Conservation (phyloP, 64 coral and sea anemone genomes). For the Stylophora pistillata region DNA sequence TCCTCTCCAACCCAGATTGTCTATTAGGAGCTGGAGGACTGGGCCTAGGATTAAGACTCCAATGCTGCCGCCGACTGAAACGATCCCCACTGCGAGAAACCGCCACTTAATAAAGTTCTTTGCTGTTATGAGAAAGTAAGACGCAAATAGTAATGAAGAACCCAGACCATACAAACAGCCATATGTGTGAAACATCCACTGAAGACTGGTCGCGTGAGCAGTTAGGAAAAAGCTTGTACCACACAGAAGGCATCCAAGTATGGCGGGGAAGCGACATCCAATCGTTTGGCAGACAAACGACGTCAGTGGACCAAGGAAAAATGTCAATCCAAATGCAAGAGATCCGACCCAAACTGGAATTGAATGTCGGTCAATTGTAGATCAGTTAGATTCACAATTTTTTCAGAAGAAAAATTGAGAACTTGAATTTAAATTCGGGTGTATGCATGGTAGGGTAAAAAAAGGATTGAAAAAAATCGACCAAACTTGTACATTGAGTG, state of each 20-base stretch:
- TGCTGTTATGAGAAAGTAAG: not conserved
- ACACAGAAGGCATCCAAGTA: conserved; percentile 25
- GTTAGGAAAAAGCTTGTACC: conserved; percentile 6
- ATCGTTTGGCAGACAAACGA: not conserved
- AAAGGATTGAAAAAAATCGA: too few relatives aligned
- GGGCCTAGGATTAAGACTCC: conserved; percentile 17
- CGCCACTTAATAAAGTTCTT: conserved; percentile 28
- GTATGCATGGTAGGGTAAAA: too few relatives aligned
- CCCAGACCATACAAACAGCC: conserved; percentile 30
- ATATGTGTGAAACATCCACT: conserved; percentile 15
- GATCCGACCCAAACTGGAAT: conserved; percentile 34
- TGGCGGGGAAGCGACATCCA: conserved; percentile 14
- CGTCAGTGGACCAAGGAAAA: conserved; percentile 2
- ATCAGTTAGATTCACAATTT: too few relatives aligned
- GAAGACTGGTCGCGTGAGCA: conserved; percentile 10
- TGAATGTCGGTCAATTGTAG: not conserved
- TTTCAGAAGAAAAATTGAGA: too few relatives aligned
- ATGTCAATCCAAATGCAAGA: not conserved
- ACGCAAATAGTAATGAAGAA: not conserved
- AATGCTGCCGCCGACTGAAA: conserved; percentile 2
- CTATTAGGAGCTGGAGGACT: conserved; percentile 5
- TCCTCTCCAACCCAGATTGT: not conserved
- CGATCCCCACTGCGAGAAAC: conserved; percentile 21
- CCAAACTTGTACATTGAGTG: too few relatives aligned
- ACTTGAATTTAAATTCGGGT: too few relatives aligned